Evolutionary conservation across 2,888 invertebrate species (phyloP).

Genomic region (Acanthosoma haemorrhoidale): DNA sequence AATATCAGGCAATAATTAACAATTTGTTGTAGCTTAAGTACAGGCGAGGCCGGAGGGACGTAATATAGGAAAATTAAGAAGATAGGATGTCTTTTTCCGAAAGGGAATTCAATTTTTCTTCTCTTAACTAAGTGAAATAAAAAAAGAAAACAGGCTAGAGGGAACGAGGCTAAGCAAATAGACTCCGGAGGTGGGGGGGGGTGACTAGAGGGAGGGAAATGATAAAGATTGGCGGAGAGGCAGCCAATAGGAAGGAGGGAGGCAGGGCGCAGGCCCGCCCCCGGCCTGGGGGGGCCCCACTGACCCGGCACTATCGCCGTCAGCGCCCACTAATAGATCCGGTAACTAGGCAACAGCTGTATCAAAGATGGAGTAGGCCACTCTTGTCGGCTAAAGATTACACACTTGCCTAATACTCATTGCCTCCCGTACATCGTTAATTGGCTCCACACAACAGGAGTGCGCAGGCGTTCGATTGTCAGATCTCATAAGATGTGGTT

Average conservation of each 20-base stretch:
- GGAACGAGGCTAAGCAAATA: background rate
- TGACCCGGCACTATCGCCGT: background rate
- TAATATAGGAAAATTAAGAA: slow-evolving; percentile 17
- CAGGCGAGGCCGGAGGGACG: background rate
- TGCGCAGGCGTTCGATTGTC: too few species aligned
- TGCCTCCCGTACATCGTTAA: too few species aligned
- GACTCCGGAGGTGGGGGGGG: background rate
- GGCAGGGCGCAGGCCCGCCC: slow-evolving; percentile 20
- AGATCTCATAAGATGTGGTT: too few species aligned
- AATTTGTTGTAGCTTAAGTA: too few species aligned
- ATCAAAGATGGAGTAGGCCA: too few species aligned
- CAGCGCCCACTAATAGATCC: too few species aligned
- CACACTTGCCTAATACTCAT: too few species aligned
- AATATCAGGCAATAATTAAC: too few species aligned
- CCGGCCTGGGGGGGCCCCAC: background rate
- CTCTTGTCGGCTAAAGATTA: too few species aligned
- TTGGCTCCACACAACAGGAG: too few species aligned
- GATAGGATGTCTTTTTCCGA: background rate
- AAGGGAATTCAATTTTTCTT: slow-evolving; percentile 26
- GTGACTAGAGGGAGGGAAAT: background rate
- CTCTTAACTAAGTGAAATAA: slow-evolving; percentile 18
- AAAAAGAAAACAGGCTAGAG: background rate
- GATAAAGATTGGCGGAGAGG: slow-evolving; percentile 9
- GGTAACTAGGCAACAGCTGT: too few species aligned
- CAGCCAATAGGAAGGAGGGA: slow-evolving; percentile 3